Percentiles rank a stretch among this genome's conserved stretches.
These are phyloP conservation scores for Elegia similella DNA, from an alignment of 2,888 invertebrate species.

Conservation along the genomic window DNA sequence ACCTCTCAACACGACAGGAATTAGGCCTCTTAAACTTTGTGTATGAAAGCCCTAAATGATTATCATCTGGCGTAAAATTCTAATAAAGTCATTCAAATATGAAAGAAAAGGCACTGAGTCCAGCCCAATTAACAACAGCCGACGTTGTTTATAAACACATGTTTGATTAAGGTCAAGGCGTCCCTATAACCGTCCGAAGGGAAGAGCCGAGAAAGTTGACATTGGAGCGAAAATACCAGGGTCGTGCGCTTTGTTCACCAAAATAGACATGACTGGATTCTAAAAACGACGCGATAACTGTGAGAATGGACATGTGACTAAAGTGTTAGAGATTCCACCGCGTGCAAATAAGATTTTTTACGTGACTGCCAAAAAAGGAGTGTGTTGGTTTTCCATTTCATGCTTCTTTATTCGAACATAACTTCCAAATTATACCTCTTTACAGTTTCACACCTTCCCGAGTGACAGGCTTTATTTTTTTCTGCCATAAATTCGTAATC, in stretches of 20 bases:
- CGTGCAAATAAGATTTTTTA: slow-evolving; percentile 11
- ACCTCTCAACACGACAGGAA: too few relatives aligned
- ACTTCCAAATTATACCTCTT: too few relatives aligned
- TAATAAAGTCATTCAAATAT: neutral
- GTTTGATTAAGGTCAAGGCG: slow-evolving; percentile 3
- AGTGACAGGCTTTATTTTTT: too few relatives aligned
- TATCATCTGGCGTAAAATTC: too few relatives aligned
- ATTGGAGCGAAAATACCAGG: slow-evolving; percentile 3
- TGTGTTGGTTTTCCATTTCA: too few relatives aligned
- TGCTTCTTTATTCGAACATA: too few relatives aligned
- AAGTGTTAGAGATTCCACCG: neutral
- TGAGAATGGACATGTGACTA: slow-evolving; percentile 14
- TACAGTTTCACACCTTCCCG: too few relatives aligned
- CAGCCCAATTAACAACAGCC: too few relatives aligned
- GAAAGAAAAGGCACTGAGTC: neutral
- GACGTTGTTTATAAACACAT: neutral
- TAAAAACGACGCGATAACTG: slow-evolving; percentile 7
- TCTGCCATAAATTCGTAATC: too few relatives aligned
- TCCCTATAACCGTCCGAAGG: slow-evolving; percentile 7
- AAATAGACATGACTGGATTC: slow-evolving; percentile 13
- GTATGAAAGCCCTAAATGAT: too few relatives aligned
- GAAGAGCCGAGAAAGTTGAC: slow-evolving; percentile 7
- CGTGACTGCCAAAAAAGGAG: too few relatives aligned
- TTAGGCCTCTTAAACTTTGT: too few relatives aligned
- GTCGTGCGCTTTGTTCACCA: slow-evolving; percentile 5